These are phyloP conservation scores for Petroica traversi DNA, from an alignment of 2,113 vertebrate species.

Conservation along the genomic window DNA sequence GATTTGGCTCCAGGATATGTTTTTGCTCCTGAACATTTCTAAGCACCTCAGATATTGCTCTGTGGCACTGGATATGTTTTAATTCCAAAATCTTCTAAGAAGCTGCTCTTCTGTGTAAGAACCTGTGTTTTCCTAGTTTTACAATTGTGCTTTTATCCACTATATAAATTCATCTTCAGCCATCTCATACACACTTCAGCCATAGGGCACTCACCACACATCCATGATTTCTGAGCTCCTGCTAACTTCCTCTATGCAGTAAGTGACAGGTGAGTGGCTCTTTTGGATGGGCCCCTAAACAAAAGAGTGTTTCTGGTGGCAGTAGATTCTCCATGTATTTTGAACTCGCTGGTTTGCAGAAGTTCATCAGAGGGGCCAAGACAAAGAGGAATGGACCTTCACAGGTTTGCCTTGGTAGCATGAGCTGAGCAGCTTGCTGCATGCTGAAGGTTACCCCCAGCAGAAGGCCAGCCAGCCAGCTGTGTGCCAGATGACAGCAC, in stretches of 20 bases:
- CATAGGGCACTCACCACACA: not conserved
- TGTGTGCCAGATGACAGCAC: conserved; percentile 4
- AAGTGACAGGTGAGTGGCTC: not conserved
- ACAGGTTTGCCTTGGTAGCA: not conserved
- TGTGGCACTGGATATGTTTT: not conserved
- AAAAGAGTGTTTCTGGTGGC: not conserved
- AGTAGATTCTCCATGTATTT: not conserved
- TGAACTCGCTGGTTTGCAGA: not conserved
- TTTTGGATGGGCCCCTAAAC: not conserved
- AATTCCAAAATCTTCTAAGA: not conserved
- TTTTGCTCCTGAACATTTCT: not conserved
- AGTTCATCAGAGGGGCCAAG: not conserved
- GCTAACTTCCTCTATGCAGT: not conserved
- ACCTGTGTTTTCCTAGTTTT: not conserved
- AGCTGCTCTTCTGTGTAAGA: not conserved
- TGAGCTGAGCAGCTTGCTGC: not conserved
- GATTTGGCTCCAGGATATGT: not conserved
- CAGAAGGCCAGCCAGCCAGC: not conserved
- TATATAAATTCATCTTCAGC: not conserved
- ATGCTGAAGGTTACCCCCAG: not conserved
- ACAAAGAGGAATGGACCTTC: not conserved
- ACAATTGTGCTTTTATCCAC: not conserved
- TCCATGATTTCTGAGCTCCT: not conserved
- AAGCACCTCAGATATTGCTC: not conserved
- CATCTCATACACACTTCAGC: not conserved